phyloP scores from a whole-genome alignment of 2,888 invertebrate genomes.

The Parnassius orleans region DNA sequence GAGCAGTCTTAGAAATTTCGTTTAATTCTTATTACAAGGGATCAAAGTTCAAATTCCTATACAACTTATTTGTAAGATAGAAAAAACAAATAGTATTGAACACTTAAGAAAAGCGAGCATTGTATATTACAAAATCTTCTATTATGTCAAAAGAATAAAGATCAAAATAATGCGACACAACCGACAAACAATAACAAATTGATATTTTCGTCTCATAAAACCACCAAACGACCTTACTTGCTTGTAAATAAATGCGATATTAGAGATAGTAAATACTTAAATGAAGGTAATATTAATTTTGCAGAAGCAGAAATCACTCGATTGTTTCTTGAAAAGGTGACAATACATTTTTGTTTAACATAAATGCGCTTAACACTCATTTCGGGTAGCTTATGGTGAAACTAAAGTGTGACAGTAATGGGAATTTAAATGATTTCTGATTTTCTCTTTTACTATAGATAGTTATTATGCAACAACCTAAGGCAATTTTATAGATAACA shows the following conservation, averaged over 20 bases:
- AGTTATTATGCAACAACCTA: conserved; percentile 2
- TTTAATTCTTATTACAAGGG: conserved; percentile 24
- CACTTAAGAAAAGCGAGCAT: conserved; percentile 37
- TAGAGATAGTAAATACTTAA: neutral
- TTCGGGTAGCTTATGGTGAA: conserved; percentile 75
- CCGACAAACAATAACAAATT: conserved; percentile 12
- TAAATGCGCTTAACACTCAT: conserved; percentile 55
- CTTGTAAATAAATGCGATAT: conserved; percentile 25
- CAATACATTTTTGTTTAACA: conserved; percentile 64
- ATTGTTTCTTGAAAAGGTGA: conserved; percentile 73
- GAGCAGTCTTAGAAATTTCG: conserved; percentile 12
- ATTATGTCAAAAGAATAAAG: conserved; percentile 47
- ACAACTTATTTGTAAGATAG: conserved; percentile 7
- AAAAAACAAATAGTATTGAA: conserved; percentile 22
- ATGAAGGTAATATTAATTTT: conserved; percentile 7
- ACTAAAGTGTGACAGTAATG: conserved; percentile 57
- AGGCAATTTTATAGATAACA: neutral
- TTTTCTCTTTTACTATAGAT: conserved; percentile 37
- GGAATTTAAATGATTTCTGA: conserved; percentile 65
- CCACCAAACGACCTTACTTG: conserved; percentile 25
- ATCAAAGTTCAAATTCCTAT: conserved; percentile 10
- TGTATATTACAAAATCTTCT: conserved; percentile 48
- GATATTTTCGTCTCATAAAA: neutral
- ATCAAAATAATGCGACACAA: conserved; percentile 42
- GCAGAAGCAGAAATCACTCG: conserved; percentile 60